Conservation (phyloP, 2,797 vertebrate genomes). For the Acanthis flammea region DNA sequence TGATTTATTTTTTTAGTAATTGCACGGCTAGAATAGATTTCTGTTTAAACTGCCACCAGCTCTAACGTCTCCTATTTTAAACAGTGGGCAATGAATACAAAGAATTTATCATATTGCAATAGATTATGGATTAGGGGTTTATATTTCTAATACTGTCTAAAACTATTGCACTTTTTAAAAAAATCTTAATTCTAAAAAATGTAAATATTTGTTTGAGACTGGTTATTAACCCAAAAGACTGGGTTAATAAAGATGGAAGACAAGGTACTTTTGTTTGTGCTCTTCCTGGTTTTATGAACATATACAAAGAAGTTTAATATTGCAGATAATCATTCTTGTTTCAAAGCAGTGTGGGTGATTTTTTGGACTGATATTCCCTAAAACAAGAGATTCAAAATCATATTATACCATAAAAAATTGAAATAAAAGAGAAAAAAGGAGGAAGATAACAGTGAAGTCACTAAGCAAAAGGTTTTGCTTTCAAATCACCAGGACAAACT, state of each 20-base stretch:
- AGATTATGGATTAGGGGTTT: not conserved
- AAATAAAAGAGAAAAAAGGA: not conserved
- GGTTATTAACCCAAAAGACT: not conserved
- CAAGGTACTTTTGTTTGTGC: not conserved
- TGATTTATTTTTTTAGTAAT: constrained; percentile 46
- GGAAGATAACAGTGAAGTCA: not conserved
- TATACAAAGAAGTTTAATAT: not conserved
- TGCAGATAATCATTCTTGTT: not conserved
- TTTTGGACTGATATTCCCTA: not conserved
- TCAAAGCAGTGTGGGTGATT: not conserved
- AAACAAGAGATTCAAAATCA: not conserved
- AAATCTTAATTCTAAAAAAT: not conserved
- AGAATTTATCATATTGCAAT: not conserved
- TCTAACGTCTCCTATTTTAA: not conserved
- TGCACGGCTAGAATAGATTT: not conserved
- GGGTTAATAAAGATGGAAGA: not conserved
- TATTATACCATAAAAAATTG: not conserved
- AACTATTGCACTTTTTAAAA: not conserved
- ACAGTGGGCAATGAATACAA: not conserved
- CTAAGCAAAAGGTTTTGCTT: not conserved
- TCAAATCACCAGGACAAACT: not conserved
- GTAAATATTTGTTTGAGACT: not conserved
- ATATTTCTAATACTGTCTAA: not conserved
- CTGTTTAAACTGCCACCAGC: not conserved
- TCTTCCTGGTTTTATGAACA: not conserved